phyloP scores from a whole-genome alignment of 2,113 vertebrate genomes.

The Porphyrio hochstetteri region DNA sequence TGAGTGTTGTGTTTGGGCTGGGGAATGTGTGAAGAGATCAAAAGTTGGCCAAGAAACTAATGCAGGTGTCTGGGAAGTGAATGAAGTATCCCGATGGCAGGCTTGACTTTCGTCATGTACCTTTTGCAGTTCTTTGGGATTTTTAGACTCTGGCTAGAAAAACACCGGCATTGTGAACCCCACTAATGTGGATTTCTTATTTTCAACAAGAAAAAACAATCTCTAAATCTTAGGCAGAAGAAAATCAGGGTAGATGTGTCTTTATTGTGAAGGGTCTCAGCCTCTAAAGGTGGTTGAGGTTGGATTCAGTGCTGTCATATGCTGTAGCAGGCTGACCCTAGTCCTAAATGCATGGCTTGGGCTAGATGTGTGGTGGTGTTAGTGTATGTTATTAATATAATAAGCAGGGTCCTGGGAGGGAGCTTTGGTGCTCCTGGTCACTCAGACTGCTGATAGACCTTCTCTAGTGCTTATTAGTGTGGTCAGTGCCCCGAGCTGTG shows the following conservation, averaged over 20 bases:
- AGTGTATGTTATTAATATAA: neutral
- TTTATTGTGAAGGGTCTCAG: neutral
- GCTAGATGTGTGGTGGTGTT: neutral
- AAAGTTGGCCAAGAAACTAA: neutral
- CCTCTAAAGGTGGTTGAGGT: neutral
- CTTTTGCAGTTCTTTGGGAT: neutral
- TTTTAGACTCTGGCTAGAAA: neutral
- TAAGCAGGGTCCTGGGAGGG: neutral
- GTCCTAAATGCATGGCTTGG: neutral
- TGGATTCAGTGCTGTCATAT: neutral
- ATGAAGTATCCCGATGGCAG: neutral
- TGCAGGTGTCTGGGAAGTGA: neutral
- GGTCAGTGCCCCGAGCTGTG: accelerated
- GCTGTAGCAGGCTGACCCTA: neutral
- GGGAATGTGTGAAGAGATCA: neutral
- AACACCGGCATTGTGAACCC: neutral
- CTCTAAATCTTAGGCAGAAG: neutral
- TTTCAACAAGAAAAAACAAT: neutral
- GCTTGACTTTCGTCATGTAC: neutral
- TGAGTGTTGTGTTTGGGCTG: neutral
- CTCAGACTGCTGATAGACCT: neutral
- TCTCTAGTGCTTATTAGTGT: neutral
- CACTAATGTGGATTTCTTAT: neutral
- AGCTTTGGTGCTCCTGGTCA: neutral
- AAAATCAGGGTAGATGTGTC: neutral